These are phyloP conservation scores for Tringa solitaria DNA, from an alignment of 2,113 vertebrate species.

Conservation along the genomic window DNA sequence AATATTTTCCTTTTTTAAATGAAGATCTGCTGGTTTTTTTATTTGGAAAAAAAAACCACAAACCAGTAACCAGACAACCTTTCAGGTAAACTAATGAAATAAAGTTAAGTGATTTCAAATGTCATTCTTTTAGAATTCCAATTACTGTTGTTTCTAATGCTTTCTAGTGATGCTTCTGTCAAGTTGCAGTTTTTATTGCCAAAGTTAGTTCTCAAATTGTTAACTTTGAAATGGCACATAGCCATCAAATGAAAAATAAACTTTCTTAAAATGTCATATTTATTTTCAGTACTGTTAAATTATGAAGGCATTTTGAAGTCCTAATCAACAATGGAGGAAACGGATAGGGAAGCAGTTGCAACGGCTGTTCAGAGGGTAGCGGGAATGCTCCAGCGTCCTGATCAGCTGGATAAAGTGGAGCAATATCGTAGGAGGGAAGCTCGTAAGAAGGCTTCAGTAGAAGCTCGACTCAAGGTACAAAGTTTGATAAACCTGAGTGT, in stretches of 20 bases:
- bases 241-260: background rate
- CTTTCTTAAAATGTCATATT: background rate
- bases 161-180: background rate
- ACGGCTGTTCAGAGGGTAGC: constrained; percentile 96
- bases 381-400: constrained; percentile 95
- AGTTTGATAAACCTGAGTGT: background rate
- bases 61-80: background rate
- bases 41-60: background rate
- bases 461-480: constrained; percentile 91
- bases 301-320: constrained; percentile 34
- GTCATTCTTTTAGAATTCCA: background rate
- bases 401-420: constrained; percentile 98
- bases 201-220: background rate
- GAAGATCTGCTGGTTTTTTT: background rate
- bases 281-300: background rate
- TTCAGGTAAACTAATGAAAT: background rate
- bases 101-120: background rate
- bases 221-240: background rate
- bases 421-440: constrained; percentile 95
- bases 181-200: background rate
- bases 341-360: constrained; percentile 89
- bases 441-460: constrained; percentile 96
- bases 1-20: background rate
- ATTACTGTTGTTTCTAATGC: background rate
- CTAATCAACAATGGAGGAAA: constrained; percentile 87